Conservation (phyloP, 2,797 vertebrate species). For the Poeciliopsis paucimaculata region DNA sequence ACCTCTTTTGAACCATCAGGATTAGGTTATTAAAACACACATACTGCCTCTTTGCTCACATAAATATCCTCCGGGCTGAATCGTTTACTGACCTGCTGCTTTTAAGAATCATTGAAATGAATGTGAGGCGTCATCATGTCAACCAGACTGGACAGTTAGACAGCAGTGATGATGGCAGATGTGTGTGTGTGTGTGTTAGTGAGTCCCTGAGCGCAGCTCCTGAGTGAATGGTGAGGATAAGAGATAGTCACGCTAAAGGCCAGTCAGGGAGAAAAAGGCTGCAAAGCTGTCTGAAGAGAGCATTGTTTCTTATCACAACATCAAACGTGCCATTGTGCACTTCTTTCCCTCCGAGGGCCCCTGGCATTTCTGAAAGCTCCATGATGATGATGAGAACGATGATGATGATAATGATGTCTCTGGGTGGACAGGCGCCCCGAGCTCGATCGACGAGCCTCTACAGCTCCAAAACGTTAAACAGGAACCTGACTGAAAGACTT, state of each 20-base stretch:
- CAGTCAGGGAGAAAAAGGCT: conserved; percentile 69
- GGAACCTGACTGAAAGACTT: conserved; percentile 15
- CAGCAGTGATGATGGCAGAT: conserved; percentile 40
- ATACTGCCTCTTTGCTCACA: conserved; percentile 14
- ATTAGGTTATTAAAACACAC: conserved; percentile 19
- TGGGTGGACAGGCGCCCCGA: conserved; percentile 46
- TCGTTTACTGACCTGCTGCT: conserved; percentile 16
- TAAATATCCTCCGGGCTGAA: conserved; percentile 7
- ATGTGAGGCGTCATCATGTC: conserved; percentile 64
- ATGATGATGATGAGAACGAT: not conserved
- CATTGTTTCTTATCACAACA: conserved; percentile 82
- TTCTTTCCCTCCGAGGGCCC: conserved; percentile 66
- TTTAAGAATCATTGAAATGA: conserved; percentile 46
- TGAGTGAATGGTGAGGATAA: conserved; percentile 62
- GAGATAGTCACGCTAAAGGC: conserved; percentile 80
- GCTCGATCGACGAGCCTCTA: conserved; percentile 21
- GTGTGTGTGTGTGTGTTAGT: conserved; percentile 20
- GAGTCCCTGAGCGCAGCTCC: conserved; percentile 51
- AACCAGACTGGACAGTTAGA: conserved; percentile 67
- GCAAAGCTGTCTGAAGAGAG: conserved; percentile 77
- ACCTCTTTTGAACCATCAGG: not conserved
- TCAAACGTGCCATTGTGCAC: conserved; percentile 76
- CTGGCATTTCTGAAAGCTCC: conserved; percentile 78
- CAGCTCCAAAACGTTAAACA: conserved; percentile 22
- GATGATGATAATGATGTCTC: conserved; percentile 41